These are phyloP conservation scores for Dendroctonus valens DNA, from an alignment of 1,140 invertebrate genomes.

Conservation along the genomic window DNA sequence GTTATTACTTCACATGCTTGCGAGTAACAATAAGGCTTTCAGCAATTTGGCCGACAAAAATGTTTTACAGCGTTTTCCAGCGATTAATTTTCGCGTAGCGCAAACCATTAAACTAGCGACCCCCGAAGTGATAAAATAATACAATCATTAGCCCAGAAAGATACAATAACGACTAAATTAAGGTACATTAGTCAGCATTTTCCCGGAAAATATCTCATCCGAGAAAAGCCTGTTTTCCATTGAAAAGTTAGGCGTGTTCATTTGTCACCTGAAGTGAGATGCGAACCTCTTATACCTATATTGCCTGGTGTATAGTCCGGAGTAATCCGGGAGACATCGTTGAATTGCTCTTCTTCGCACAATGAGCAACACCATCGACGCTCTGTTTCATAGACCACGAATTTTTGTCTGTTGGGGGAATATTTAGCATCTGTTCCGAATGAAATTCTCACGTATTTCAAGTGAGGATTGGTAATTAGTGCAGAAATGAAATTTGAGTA, in stretches of 20 bases:
- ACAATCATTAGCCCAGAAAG: constrained; percentile 24
- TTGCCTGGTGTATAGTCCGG: constrained; percentile 26
- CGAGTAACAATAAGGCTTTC: not conserved
- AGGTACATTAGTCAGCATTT: constrained; percentile 36
- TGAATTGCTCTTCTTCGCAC: constrained; percentile 30
- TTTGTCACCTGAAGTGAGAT: constrained; percentile 36
- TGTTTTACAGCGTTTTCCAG: not conserved
- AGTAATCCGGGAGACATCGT: constrained; percentile 33
- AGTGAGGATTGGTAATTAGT: not conserved
- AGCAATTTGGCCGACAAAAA: not conserved
- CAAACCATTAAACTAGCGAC: not conserved
- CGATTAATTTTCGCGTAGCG: too few relatives aligned
- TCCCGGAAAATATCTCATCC: constrained; percentile 31
- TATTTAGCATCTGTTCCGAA: not conserved
- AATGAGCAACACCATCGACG: constrained; percentile 21
- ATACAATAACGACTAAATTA: constrained; percentile 31
- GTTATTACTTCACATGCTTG: not conserved
- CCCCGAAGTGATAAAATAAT: constrained; percentile 22
- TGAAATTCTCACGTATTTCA: not conserved
- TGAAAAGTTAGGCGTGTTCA: constrained; percentile 36
- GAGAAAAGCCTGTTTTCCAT: constrained; percentile 28
- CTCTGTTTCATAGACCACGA: not conserved
- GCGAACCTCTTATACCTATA: constrained; percentile 32
- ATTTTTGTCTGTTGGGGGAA: not conserved
- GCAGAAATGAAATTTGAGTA: not conserved